Conservation (phyloP, 2,113 vertebrate genomes). For the Thinocorus orbignyianus region DNA sequence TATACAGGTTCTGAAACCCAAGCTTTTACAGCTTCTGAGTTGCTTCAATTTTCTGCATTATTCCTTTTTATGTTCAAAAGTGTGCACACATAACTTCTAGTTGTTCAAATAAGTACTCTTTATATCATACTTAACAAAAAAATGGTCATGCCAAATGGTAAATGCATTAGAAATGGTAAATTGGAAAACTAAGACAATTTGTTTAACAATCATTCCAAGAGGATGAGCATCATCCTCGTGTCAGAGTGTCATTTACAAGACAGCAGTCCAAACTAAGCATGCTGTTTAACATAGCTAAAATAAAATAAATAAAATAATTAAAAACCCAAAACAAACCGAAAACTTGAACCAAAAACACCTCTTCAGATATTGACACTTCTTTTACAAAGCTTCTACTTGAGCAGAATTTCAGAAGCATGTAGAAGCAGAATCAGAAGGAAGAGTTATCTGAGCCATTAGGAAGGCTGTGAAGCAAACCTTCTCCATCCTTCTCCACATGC, state of each 20-base stretch:
- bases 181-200: background rate
- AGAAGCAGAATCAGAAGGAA: background rate
- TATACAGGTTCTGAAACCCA: background rate
- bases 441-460: background rate
- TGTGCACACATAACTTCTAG: fast-evolving
- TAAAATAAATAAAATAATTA: background rate
- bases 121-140: background rate
- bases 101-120: background rate
- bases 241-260: background rate
- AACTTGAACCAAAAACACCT: background rate
- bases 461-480: background rate
- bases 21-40: background rate
- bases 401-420: background rate
- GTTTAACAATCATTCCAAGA: background rate
- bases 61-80: background rate
- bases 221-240: fast-evolving
- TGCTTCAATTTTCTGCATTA: background rate
- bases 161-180: background rate
- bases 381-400: background rate
- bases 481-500: background rate
- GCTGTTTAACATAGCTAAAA: background rate
- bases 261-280: background rate
- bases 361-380: fast-evolving
- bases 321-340: background rate
- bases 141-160: background rate